A percentile compares a stretch with the other conserved stretches of the same genome.
phyloP scores from a whole-genome alignment of 1,140 invertebrate species.

The Harlomillsia oculata region DNA sequence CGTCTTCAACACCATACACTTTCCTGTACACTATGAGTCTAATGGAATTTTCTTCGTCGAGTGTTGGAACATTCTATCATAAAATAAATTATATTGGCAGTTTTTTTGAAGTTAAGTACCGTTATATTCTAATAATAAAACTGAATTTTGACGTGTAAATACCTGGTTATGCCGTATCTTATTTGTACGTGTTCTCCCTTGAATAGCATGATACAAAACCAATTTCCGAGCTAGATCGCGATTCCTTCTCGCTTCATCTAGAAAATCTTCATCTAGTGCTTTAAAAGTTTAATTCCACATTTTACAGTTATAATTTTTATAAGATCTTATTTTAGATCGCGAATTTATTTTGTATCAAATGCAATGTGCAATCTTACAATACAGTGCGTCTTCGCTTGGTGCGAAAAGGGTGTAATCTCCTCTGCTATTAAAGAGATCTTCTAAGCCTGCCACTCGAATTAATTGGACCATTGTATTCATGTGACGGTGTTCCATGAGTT shows the following conservation, averaged over 20 bases:
- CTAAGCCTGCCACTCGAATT: slow-evolving; percentile 41
- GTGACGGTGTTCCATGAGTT: slow-evolving; percentile 39
- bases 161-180: slow-evolving; percentile 43
- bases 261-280: slow-evolving; percentile 39
- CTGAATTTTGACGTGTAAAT: not conserved
- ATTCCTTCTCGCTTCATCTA: slow-evolving; percentile 39
- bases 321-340: not conserved
- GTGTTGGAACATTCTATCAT: slow-evolving; percentile 39
- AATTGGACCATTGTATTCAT: slow-evolving; percentile 41
- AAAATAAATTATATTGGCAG: not conserved
- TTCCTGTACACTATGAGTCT: slow-evolving; percentile 41
- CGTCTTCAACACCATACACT: slow-evolving; percentile 43
- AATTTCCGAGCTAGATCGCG: slow-evolving; percentile 40
- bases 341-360: not conserved
- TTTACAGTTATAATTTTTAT: not conserved
- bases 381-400: slow-evolving; percentile 47
- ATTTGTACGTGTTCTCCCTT: slow-evolving; percentile 40
- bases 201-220: slow-evolving; percentile 41
- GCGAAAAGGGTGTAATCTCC: slow-evolving; percentile 48
- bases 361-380: slow-evolving; percentile 40
- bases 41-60: slow-evolving; percentile 42
- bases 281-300: not conserved
- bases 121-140: not conserved
- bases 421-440: slow-evolving; percentile 40
- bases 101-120: not conserved